Evolutionary conservation across 1,140 invertebrate genomes (phyloP).

Genomic region (Drosophila ambigua): DNA sequence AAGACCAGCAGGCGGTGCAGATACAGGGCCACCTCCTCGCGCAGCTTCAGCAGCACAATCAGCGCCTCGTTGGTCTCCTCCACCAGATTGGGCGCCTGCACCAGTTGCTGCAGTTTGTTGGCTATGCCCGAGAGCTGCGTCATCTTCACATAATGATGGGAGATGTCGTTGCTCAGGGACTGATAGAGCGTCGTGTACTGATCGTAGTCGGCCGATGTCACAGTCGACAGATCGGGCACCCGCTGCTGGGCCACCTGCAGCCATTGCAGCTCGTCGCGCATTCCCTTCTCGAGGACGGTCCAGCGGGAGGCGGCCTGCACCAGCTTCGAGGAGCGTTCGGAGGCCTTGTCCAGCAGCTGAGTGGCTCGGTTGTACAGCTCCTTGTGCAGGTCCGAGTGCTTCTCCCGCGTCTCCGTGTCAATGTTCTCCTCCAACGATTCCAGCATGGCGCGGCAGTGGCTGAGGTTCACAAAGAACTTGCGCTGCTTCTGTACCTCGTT

Average conservation of each 20-base stretch:
- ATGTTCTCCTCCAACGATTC: slow-evolving; percentile 93
- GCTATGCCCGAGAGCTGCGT: slow-evolving; percentile 89
- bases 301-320: slow-evolving; percentile 92
- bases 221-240: slow-evolving; percentile 90
- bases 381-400: slow-evolving; percentile 90
- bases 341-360: slow-evolving; percentile 90
- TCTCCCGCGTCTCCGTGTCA: slow-evolving; percentile 90
- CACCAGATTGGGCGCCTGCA: slow-evolving; percentile 89
- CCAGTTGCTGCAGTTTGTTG: slow-evolving; percentile 89
- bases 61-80: slow-evolving; percentile 88
- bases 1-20: slow-evolving; percentile 89
- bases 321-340: slow-evolving; percentile 91
- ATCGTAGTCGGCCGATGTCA: slow-evolving; percentile 92
- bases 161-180: slow-evolving; percentile 90
- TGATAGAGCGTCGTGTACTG: slow-evolving; percentile 93
- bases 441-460: slow-evolving; percentile 92
- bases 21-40: slow-evolving; percentile 89
- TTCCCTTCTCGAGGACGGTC: slow-evolving; percentile 91
- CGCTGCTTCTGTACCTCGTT: slow-evolving; percentile 95
- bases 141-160: slow-evolving; percentile 90
- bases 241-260: slow-evolving; percentile 91
- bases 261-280: slow-evolving; percentile 92
- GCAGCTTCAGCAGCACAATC: slow-evolving; percentile 88
- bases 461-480: slow-evolving; percentile 94
- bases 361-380: slow-evolving; percentile 90